These are phyloP conservation scores for Andrena trimmerana DNA, from an alignment of 2,888 invertebrate genomes.

Conservation along the genomic window DNA sequence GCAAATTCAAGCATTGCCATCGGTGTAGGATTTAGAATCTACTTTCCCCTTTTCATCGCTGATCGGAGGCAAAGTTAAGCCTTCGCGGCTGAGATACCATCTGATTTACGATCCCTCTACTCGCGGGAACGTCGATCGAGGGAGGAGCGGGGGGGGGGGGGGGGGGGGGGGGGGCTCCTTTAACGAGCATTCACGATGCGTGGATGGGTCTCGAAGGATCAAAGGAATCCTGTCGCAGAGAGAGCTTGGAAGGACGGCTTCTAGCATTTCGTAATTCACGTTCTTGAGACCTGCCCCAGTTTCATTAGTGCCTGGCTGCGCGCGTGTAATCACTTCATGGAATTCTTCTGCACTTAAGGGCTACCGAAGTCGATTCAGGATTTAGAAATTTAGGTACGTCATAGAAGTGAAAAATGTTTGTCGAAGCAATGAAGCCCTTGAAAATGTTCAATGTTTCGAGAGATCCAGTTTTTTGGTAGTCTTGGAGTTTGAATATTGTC, in stretches of 20 bases:
- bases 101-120: constrained; percentile 51
- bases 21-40: constrained; percentile 1
- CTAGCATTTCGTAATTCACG: constrained; percentile 43
- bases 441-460: no score
- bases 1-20: neutral
- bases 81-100: constrained; percentile 25
- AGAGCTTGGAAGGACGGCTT: constrained; percentile 26
- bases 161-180: constrained; percentile 10
- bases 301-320: neutral
- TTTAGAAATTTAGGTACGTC: neutral
- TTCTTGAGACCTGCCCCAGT: constrained; percentile 11
- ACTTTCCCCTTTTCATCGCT: neutral
- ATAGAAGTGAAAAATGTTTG: no score
- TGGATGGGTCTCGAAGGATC: constrained; percentile 48
- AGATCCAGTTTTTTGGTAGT: no score
- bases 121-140: constrained; percentile 20
- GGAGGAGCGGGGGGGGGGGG: constrained; percentile 4
- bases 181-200: constrained; percentile 33
- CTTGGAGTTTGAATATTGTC: no score
- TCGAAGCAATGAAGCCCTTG: no score
- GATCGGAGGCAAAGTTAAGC: constrained; percentile 33
- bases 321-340: neutral
- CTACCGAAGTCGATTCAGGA: neutral
- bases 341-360: neutral
- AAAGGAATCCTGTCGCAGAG: constrained; percentile 42